phyloP scores from a whole-genome alignment of 2,888 invertebrate species.

The Chydorus sphaericus region DNA sequence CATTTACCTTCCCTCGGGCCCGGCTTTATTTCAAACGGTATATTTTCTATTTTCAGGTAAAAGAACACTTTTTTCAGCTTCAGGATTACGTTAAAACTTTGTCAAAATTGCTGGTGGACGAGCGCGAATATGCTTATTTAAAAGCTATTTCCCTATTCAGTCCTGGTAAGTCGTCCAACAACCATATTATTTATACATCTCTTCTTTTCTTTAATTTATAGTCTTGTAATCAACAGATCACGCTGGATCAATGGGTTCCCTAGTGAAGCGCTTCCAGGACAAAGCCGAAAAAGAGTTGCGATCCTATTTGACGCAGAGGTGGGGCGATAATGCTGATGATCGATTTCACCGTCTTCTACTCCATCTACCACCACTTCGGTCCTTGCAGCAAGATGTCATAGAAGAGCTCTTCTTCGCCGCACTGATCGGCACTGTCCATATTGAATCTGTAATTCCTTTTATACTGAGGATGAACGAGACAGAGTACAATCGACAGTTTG shows the following conservation, averaged over 20 bases:
- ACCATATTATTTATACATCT: slow-evolving; percentile 1
- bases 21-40: slow-evolving; percentile 12
- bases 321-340: slow-evolving; percentile 33
- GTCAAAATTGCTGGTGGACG: slow-evolving; percentile 43
- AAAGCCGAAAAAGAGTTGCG: slow-evolving; percentile 43
- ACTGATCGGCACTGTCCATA: slow-evolving; percentile 80
- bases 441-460: slow-evolving; percentile 74
- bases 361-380: slow-evolving; percentile 45
- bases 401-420: slow-evolving; percentile 89
- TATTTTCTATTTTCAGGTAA: slow-evolving; percentile 38
- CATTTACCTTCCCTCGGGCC: too few species aligned
- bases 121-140: slow-evolving; percentile 75
- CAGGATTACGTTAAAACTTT: slow-evolving; percentile 66
- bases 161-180: slow-evolving; percentile 40
- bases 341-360: slow-evolving; percentile 46
- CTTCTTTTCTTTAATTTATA: slow-evolving; percentile 7
- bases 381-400: slow-evolving; percentile 54
- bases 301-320: slow-evolving; percentile 32
- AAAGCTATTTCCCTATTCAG: slow-evolving; percentile 71
- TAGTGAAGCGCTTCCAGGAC: slow-evolving; percentile 44
- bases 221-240: slow-evolving; percentile 31
- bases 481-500: slow-evolving; percentile 23
- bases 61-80: slow-evolving; percentile 61
- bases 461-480: slow-evolving; percentile 50
- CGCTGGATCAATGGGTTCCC: slow-evolving; percentile 34